Conservation (phyloP, 2,797 vertebrate species). For the Euphonia xanthogaster region DNA sequence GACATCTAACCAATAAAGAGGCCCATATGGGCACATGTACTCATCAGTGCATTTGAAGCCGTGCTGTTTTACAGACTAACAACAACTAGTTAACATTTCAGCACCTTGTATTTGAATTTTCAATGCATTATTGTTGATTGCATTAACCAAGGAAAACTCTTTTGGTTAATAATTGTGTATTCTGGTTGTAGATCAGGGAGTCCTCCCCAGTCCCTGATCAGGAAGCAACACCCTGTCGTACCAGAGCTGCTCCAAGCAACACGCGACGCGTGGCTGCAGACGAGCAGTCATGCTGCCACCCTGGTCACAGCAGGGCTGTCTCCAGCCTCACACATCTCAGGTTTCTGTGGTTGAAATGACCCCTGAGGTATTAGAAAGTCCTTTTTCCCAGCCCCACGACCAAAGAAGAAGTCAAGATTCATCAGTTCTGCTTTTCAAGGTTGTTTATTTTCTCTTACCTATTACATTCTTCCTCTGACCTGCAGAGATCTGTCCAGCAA, state of each 20-base stretch:
- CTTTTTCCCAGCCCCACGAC: too few species aligned
- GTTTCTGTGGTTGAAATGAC: too few species aligned
- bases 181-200: neutral
- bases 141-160: neutral
- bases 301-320: neutral
- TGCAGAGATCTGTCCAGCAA: too few species aligned
- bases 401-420: too few species aligned
- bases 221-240: neutral
- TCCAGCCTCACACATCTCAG: neutral
- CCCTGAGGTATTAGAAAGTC: too few species aligned
- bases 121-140: neutral
- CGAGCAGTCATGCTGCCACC: rapidly evolving
- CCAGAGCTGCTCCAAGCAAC: neutral
- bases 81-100: neutral
- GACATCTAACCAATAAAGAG: neutral
- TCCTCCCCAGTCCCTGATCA: neutral
- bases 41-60: neutral
- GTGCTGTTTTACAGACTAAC: neutral
- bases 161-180: neutral
- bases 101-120: neutral
- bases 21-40: neutral
- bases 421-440: too few species aligned
- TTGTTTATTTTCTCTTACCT: too few species aligned
- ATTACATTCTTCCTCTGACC: too few species aligned
- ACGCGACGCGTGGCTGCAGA: rapidly evolving